Evolutionary conservation across 2,797 vertebrate species (phyloP), one percentile per base, ranked within the genome.

Genomic region (Apogon talboti): DNA sequence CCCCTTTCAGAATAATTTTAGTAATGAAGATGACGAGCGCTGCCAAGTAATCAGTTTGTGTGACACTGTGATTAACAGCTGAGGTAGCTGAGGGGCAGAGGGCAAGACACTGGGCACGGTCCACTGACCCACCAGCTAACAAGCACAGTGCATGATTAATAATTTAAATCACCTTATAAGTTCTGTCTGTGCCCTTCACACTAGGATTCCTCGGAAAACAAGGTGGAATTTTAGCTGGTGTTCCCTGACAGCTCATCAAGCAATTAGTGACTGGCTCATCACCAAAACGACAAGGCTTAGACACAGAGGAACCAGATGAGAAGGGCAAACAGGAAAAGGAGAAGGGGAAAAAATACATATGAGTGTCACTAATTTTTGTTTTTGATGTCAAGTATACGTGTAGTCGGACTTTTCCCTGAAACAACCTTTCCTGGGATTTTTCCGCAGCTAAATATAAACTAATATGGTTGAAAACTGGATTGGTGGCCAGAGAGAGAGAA

Each of bases 111-210:
- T 66, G 81, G 78, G 82, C 76, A 83, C 11, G 83, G 56, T 85
- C 68, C 80, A 66, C 68, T 75, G 72, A 83, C 83, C 82, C 65
- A 35, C 42, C 64, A 61, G 69, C 75, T 86, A 91, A 90, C 79
- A 81, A 82, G 81, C 69, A 74, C 60, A 11, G 52, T 62, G 79
- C 85, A 79, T 91, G 90, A 93, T 92, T 90, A 92, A 74, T 73
- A 66, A 87, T 85, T 86, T 74, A 75, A 83, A 85, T 81, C 78
- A 83, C 84, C 87, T 88, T 85, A 84, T 84, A 83, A 85, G 73
- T 81, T 89, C 69, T 78, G 79, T 73, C 71, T 62, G 65, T 79
- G 89, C 83, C 93, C 93, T 92, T 92, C 93, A 93, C 89, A 91
- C 87, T 52, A 57, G 72, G 75, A 85, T 88, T 79, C 71, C 67